Evolutionary conservation across 1,140 invertebrate species (phyloP), one percentile per base, ranked within the genome.

Genomic region (Babylonia areolata): DNA sequence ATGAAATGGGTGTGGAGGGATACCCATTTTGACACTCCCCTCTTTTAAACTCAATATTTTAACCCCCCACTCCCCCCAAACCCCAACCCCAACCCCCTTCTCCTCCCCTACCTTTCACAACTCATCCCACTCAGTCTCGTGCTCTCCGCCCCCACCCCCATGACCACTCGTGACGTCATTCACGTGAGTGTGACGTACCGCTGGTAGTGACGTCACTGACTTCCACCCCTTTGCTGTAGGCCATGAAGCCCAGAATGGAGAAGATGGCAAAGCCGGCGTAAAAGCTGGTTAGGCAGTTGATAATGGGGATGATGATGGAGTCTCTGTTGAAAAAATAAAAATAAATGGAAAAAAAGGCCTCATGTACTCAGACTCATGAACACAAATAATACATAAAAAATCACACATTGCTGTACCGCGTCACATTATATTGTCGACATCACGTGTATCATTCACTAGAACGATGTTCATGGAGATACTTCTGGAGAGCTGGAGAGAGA

Each of bases 221-320:
- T 15, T 88, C 15, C 17, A 91, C 91, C 0, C 89, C 88, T 86
- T 92, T 91, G 35, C 89, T 54, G 15, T 93, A 35, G 0, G 94
- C 92, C 91, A 94, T 94, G 79, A 91, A 93, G 15, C 94, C 94
- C 39, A 94, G 91, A 0, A 93, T 90, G 39, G 92, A 89, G 88
- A 94, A 94, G 42, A 94, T 93, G 0, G 92, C 93, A 84, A 94
- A 94, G 0, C 93, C 93, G 40, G 92, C 91, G 69, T 92, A 91
- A 86, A 94, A 92, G 86, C 93, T 93, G 0, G 93, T 94, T 3
- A 90, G 46, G 91, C 98, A 98, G 93, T 99, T 99, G 17, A 98
- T 98, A 58, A 99, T 94, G 28, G 98, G 98, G 15, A 99, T 97
- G 93, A 98, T 96, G 12, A 99, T 96, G 0, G 98, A 97, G 94